Evolutionary conservation across 2,797 vertebrate genomes (phyloP), one percentile per base, ranked within the genome.

Genomic region (Pangasius macronema): DNA sequence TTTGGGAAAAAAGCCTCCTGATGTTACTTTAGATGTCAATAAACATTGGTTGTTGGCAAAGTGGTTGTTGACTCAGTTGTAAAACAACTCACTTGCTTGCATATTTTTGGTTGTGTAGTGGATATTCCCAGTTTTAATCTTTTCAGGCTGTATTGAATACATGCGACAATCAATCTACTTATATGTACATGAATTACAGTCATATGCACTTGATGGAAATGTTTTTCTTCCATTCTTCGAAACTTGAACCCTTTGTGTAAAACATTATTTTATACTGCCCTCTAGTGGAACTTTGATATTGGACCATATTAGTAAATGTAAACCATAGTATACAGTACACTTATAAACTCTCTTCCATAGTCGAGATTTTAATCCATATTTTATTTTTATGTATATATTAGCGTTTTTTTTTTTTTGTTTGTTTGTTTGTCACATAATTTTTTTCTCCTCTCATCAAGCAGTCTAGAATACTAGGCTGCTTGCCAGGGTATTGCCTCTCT

Each of bases 401-500:
- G 27, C 1, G 63, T 72, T 65, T 53, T 53, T 14, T 4, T 53
- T 53, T 16, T 14, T 53, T 53, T 53, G 14, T 13, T 16, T 2
- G 30, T n/a, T 27, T 11, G 51, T 81, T 68, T 86, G 51, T 86
- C 39, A 68, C 6, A 81, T 87, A 93, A 27, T 92, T 82, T 87
- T 68, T 85, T 93, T 91, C 89, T 88, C 91, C 20, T 67, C 90
- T 73, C 33, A 92, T 90, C 88, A 92, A 95, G 95, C 95, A 88
- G 92, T 95, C 93, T 95, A 96, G 93, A 92, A 87, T 97, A 86
- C 92, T 96, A 94, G 93, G 94, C 93, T 95, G 93, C 92, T 87
- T 97, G 91, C 94, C 95, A 93, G 95, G 95, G 87, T 96, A 95
- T 94, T 97, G 96, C 92, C 86, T 97, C 93, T 96, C 94, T 90